These are phyloP conservation scores for Oreocharis arfaki DNA, from an alignment of 2,113 vertebrate genomes.

Conservation along the genomic window DNA sequence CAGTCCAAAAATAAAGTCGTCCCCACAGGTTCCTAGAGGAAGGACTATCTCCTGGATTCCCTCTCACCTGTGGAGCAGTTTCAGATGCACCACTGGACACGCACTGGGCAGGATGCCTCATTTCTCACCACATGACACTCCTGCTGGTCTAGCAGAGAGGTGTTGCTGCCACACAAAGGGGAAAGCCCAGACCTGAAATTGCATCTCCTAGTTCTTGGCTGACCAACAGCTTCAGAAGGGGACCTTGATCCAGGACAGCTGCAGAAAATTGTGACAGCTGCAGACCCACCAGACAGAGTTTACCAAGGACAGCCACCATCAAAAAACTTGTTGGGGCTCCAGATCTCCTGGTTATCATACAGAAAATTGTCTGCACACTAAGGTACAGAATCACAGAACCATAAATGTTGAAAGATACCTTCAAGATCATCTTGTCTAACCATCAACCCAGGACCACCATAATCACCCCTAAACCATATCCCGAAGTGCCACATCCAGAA, in stretches of 20 bases:
- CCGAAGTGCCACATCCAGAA: background rate
- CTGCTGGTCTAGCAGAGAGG: background rate
- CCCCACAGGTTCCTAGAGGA: fast-evolving
- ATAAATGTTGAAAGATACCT: background rate
- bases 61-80: background rate
- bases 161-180: background rate
- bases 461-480: background rate
- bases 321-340: background rate
- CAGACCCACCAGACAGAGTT: background rate
- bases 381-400: background rate
- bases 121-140: background rate
- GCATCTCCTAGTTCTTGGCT: background rate
- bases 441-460: background rate
- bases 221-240: background rate
- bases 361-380: background rate
- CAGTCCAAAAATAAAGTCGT: background rate
- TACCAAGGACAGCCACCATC: background rate
- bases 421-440: background rate
- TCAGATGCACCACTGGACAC: background rate
- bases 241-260: background rate
- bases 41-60: background rate
- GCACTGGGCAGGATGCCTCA: background rate
- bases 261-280: background rate
- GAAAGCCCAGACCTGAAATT: background rate
- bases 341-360: background rate